phyloP scores from a whole-genome alignment of 1,140 invertebrate genomes.

The Pteromalus puparum region DNA sequence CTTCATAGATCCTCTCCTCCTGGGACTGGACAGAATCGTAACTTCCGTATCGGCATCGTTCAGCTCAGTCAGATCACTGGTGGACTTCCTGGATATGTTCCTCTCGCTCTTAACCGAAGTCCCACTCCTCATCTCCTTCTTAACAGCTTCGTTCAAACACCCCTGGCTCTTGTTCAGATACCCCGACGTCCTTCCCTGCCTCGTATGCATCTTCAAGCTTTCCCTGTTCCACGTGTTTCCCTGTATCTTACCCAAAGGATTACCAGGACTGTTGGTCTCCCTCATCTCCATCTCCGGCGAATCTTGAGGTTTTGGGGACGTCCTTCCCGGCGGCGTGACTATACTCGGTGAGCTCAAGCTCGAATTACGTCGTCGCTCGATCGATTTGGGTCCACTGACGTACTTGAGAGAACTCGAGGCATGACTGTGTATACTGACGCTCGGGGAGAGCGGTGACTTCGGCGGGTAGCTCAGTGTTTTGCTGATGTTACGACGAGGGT shows the following conservation, averaged over 20 bases:
- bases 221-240: neutral
- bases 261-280: neutral
- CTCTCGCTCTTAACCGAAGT: constrained; percentile 51
- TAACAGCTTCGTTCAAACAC: constrained; percentile 59
- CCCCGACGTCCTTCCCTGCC: neutral
- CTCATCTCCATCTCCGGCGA: neutral
- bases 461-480: constrained; percentile 68
- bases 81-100: constrained; percentile 78
- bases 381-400: neutral
- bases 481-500: constrained; percentile 61
- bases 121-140: constrained; percentile 11
- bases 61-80: constrained; percentile 83
- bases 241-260: neutral
- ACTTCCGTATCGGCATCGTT: constrained; percentile 78
- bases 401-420: neutral
- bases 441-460: constrained; percentile 55
- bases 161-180: constrained; percentile 63
- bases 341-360: constrained; percentile 23
- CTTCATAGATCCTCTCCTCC: constrained; percentile 78
- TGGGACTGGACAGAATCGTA: constrained; percentile 78
- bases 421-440: constrained; percentile 33
- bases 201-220: neutral
- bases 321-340: neutral
- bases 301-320: neutral
- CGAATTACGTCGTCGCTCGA: constrained; percentile 9